A percentile compares a stretch with the other conserved stretches of the same genome.
These are phyloP conservation scores for Drosophila nigrodunni DNA, from an alignment of 1,140 invertebrate genomes.

Conservation along the genomic window DNA sequence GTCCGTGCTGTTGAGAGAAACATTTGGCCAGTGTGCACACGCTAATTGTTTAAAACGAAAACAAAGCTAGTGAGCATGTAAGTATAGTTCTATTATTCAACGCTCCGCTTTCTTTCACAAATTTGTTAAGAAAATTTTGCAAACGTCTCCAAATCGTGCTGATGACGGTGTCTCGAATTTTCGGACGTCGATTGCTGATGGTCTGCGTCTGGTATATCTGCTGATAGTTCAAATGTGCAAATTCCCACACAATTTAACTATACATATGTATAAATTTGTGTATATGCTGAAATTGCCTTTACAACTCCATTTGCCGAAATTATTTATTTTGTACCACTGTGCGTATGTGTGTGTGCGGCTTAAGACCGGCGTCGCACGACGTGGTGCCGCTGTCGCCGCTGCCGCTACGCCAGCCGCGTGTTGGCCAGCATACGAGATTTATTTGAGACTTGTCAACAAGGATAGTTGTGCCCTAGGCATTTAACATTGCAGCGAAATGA, in stretches of 20 bases:
- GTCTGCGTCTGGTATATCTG: slow-evolving; percentile 11
- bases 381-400: slow-evolving; percentile 6
- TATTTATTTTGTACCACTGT: slow-evolving; percentile 39
- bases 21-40: slow-evolving; percentile 21
- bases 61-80: slow-evolving; percentile 27
- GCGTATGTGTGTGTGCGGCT: slow-evolving; percentile 6
- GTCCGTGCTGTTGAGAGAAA: slow-evolving; percentile 44
- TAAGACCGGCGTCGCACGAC: slow-evolving; percentile 40
- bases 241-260: background rate
- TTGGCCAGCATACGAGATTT: background rate
- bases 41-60: slow-evolving; percentile 33
- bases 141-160: slow-evolving; percentile 5
- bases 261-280: background rate
- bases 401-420: slow-evolving; percentile 19
- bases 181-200: slow-evolving; percentile 7
- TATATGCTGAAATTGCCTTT: background rate
- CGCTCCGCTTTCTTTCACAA: background rate
- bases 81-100: slow-evolving; percentile 24
- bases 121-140: slow-evolving; percentile 7
- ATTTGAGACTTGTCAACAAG: background rate
- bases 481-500: background rate
- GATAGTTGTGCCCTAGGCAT: background rate
- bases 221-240: background rate
- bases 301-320: slow-evolving; percentile 41
- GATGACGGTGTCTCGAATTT: slow-evolving; percentile 10